Conservation (phyloP, 2,888 invertebrate genomes). For the Oscheius sp. region DNA sequence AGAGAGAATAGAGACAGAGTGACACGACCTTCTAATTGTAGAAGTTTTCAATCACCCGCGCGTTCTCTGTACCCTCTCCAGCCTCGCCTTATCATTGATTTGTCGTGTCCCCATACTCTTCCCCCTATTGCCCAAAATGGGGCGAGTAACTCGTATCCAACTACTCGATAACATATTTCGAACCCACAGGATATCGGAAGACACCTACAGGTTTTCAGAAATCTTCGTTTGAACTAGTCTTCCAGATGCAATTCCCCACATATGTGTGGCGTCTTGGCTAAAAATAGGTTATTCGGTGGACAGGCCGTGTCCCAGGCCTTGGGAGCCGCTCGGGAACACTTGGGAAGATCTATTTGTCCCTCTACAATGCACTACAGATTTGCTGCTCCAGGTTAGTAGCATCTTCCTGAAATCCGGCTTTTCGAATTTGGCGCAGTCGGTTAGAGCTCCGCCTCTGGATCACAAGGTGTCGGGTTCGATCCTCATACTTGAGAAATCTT, state of each 20-base stretch:
- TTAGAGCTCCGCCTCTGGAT: too few relatives aligned
- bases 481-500: too few relatives aligned
- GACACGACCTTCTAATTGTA: too few relatives aligned
- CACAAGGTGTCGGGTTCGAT: too few relatives aligned
- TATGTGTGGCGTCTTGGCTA: constrained; percentile 30
- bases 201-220: constrained; percentile 1
- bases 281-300: constrained; percentile 32
- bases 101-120: neutral
- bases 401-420: neutral
- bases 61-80: neutral
- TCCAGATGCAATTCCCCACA: constrained; percentile 29
- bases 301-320: constrained; percentile 37
- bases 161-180: constrained; percentile 4
- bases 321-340: constrained; percentile 30
- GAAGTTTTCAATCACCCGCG: too few relatives aligned
- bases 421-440: too few relatives aligned
- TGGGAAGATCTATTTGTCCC: constrained; percentile 18
- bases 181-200: neutral
- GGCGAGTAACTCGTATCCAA: neutral
- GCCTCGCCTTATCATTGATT: constrained; percentile 14
- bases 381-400: constrained; percentile 32
- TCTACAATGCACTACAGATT: constrained; percentile 33
- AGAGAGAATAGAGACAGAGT: too few relatives aligned
- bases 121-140: constrained; percentile 8
- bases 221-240: neutral